Evolutionary conservation across 2,797 vertebrate species (phyloP).

Genomic region (Sebastes dallii): DNA sequence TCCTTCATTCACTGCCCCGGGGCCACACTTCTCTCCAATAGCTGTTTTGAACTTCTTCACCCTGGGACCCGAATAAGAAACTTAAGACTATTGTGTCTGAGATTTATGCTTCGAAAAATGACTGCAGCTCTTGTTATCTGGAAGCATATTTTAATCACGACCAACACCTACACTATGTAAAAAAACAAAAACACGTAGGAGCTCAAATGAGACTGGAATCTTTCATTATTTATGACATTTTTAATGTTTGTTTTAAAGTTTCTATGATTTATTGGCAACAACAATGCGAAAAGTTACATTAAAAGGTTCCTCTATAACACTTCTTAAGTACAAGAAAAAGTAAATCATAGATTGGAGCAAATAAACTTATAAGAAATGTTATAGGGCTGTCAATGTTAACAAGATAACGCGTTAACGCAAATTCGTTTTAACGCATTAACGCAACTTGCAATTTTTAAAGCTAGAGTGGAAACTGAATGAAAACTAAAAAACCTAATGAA

Average conservation of each 20-base stretch:
- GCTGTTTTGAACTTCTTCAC: constrained; percentile 15
- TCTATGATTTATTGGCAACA: neutral
- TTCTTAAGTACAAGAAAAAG: neutral
- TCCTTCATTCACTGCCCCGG: constrained; percentile 39
- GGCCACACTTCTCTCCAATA: constrained; percentile 28
- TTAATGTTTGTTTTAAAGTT: neutral
- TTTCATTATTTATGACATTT: neutral
- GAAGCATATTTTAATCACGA: neutral
- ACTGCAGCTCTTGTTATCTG: constrained; percentile 6
- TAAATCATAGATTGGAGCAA: neutral
- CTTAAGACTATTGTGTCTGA: constrained; percentile 4
- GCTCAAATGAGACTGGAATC: neutral
- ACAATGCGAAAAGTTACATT: neutral
- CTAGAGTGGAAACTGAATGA: too few relatives aligned
- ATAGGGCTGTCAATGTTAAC: too few relatives aligned
- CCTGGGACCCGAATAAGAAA: constrained; percentile 19
- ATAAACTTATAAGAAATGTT: neutral
- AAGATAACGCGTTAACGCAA: too few relatives aligned
- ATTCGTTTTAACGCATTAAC: too few relatives aligned
- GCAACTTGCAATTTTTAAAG: too few relatives aligned
- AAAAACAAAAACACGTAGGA: neutral
- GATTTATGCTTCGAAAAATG: constrained; percentile 18
- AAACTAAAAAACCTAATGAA: too few relatives aligned
- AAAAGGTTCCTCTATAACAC: neutral
- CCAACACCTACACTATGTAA: neutral